Conservation (phyloP, 2,113 vertebrate genomes). For the Ascaphus truei region DNA sequence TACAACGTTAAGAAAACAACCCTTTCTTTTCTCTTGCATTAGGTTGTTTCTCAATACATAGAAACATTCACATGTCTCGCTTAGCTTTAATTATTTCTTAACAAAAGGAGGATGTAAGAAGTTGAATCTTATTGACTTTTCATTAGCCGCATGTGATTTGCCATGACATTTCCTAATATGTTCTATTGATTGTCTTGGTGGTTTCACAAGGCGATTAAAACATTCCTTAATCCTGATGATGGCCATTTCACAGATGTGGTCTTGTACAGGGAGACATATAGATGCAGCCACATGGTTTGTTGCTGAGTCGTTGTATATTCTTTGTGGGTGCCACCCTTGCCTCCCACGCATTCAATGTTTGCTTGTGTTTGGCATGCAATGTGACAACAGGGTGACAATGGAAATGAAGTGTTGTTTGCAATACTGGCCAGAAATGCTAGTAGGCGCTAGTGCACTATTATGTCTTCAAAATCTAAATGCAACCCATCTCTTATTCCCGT, state of each 20-base stretch:
- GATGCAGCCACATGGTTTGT: too few relatives aligned
- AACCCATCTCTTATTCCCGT: too few relatives aligned
- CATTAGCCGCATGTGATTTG: slow-evolving; percentile 2
- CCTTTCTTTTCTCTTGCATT: background rate
- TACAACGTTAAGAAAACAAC: too few relatives aligned
- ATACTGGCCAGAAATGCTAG: too few relatives aligned
- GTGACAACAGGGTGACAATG: too few relatives aligned
- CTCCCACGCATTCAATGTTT: too few relatives aligned
- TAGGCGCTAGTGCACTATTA: too few relatives aligned
- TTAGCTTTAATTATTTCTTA: background rate
- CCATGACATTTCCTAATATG: slow-evolving; percentile 1
- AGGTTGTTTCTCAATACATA: background rate
- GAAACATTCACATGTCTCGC: background rate
- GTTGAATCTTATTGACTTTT: slow-evolving; percentile 7
- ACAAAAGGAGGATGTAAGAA: background rate
- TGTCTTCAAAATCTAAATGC: too few relatives aligned
- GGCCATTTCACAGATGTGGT: background rate
- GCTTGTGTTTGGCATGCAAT: too few relatives aligned
- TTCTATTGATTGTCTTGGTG: slow-evolving; percentile 2
- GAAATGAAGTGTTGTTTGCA: too few relatives aligned
- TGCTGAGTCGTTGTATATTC: too few relatives aligned
- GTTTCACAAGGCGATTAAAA: background rate
- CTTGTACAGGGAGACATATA: background rate
- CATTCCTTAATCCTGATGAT: background rate
- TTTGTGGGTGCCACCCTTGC: too few relatives aligned